Percentiles rank a stretch among this genome's conserved stretches.
Evolutionary conservation across 2,888 invertebrate species (phyloP).

Genomic region (Andrena minutula): DNA sequence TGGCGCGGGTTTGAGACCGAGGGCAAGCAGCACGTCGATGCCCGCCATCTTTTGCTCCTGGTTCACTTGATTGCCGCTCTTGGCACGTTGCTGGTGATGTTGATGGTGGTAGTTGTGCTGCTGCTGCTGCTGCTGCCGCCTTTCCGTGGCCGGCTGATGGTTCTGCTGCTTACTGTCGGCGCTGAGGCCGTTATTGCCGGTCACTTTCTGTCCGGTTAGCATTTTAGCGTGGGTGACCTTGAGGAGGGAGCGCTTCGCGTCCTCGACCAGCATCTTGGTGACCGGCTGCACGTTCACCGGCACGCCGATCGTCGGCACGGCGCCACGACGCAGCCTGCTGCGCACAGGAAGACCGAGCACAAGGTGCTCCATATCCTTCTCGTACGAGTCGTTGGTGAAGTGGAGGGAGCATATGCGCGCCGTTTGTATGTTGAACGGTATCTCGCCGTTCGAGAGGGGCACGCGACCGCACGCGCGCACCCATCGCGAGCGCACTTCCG

Average conservation of each 20-base stretch:
- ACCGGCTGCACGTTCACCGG: constrained; percentile 83
- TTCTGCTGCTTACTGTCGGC: constrained; percentile 51
- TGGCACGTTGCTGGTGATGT: constrained; percentile 61
- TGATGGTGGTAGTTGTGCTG: neutral
- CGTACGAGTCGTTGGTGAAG: constrained; percentile 86
- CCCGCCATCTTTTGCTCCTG: constrained; percentile 79
- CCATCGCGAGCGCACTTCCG: constrained; percentile 86
- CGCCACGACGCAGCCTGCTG: constrained; percentile 86
- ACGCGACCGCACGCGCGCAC: constrained; percentile 86
- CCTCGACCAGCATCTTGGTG: constrained; percentile 82
- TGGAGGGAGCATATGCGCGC: constrained; percentile 87
- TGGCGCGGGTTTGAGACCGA: constrained; percentile 86
- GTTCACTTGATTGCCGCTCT: constrained; percentile 65
- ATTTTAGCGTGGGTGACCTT: constrained; percentile 80
- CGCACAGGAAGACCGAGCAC: constrained; percentile 86
- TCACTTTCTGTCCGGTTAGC: constrained; percentile 63
- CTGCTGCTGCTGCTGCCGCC: constrained; percentile 55
- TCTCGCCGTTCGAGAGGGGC: constrained; percentile 83
- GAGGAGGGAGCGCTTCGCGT: constrained; percentile 77
- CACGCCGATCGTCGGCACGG: constrained; percentile 85
- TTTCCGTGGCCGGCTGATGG: constrained; percentile 55
- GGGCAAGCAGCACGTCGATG: constrained; percentile 86
- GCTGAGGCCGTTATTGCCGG: constrained; percentile 53
- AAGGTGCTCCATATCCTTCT: constrained; percentile 87
- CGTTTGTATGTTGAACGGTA: constrained; percentile 86